Base-by-base conservation (phyloP, 2,113 vertebrate genomes). In the Neodon shergylaensis region DNA sequence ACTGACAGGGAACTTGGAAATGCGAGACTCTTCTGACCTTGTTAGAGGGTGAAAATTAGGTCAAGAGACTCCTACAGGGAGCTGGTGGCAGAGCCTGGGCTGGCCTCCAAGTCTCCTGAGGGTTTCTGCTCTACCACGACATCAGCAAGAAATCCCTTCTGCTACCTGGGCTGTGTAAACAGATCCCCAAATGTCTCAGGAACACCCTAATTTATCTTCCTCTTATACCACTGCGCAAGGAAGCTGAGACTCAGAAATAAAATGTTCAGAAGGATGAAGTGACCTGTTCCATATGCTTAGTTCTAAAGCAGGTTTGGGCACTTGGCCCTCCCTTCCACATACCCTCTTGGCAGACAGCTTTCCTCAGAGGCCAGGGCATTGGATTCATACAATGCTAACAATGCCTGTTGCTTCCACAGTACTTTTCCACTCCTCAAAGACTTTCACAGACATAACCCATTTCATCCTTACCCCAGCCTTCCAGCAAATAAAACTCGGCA, bases 1-100 rank as follows among this genome's bases (percentile, higher is more conserved):
- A 3, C 12, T 82, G 42, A 36, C 8, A 42, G 31, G 66, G 66
- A 85, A 44, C 58, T 85, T 85, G 72, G 36, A 73, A 33, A 72
- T 39, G 36, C 4, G 1, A 39, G 31, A 83, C 1, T 65, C 31
- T 87, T 17, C 14, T n/a, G 83, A 87, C 65, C 74, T 84, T 54
- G 42, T 74, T 84, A 79, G 47, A 96, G 61, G 74, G 49, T 66
- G 36, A 42, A 92, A 81, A 44, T 61, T 76, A 79, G 49, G 88
- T 54, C 85, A 42, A 77, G 76, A 63, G 22, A 44, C 8, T 85
- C 72, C 72, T n/a, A 52, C 9, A 47, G 42, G 44, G 44, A 65
- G 63, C 58, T 86, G 91, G 28, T 91, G 24, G 58, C 19, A 21
- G 24, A 94, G 72, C 11, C 61, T 16, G 7, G 73, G 19, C 61